Base-by-base conservation (phyloP, 2,888 invertebrate species). In the Scaptomyza cyrtandrae region DNA sequence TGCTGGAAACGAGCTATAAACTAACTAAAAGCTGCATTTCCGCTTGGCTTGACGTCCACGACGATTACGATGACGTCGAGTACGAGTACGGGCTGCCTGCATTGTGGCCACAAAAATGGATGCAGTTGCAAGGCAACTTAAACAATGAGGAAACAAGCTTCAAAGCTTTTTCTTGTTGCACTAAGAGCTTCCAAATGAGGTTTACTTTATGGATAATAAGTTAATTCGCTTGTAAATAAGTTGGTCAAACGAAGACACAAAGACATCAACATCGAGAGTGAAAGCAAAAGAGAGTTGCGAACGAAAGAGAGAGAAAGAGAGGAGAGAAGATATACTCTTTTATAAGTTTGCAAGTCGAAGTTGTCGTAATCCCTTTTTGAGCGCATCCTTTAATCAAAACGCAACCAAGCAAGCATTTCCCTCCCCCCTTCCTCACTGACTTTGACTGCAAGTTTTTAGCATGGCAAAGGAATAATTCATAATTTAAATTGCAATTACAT, bases 171-270 rank as follows among this genome's bases (percentile, higher is more conserved):
- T 67, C 67, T 70, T 78, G 86, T 71, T 84, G 71, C 76, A 78
- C 70, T 72, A 75, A 75, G 62, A 86, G 69, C 71, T 76, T 78
- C 67, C 61, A 86, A 87, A 88, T 85, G 89, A 73, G 82, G 85
- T 88, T 88, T 85, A 82, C 84, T 85, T 86, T 82, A 76, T 79
- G 89, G 86, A 79, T 87, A 89, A 89, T 84, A 84, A 80, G 85
- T 81, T 84, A 87, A 86, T 86, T 89, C 88, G 83, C 86, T 87
- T 86, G 80, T 82, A 71, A 77, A 82, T 82, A 79, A 89, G 68
- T 87, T 88, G 75, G 75, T 61, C 75, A 67, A 62, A 45, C 62
- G 39, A 27, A 35, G 39, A 39, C 11, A 14, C 10, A 19, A 54
- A 31, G 19, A 45, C 37, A 49, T n/a, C 57, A 37, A 39, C 39